Percentiles rank a stretch among this genome's conserved stretches.
phyloP scores from a whole-genome alignment of 2,113 vertebrate species.

The Spheniscus mendiculus region DNA sequence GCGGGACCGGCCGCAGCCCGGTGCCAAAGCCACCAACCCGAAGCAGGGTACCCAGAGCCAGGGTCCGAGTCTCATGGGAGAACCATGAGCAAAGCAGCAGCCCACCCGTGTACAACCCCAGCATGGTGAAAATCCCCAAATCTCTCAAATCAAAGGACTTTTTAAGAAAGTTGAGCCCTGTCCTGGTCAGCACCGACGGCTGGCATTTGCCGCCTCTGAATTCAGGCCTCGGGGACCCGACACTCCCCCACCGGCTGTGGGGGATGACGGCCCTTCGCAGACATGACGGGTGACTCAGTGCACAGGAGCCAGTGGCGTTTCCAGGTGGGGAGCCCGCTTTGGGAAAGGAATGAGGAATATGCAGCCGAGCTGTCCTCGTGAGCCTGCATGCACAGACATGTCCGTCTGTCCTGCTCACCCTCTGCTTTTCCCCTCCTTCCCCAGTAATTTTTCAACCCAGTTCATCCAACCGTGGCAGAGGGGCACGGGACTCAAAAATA shows the following conservation, averaged over 20 bases:
- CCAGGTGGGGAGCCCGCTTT: neutral
- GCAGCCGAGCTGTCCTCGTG: neutral
- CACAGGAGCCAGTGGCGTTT: neutral
- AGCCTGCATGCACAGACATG: neutral
- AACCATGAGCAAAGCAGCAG: neutral
- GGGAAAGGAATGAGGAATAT: conserved; percentile 35
- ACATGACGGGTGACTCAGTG: fast-evolving
- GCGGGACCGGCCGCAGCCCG: fast-evolving
- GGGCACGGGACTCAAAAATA: neutral
- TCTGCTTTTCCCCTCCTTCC: neutral
- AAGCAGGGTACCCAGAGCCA: neutral
- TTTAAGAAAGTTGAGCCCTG: neutral
- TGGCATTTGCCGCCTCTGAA: neutral
- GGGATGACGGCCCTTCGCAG: fast-evolving
- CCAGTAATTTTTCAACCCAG: neutral
- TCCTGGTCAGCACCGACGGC: fast-evolving
- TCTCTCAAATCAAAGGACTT: neutral
- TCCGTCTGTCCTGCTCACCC: neutral
- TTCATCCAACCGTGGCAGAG: neutral
- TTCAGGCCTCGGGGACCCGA: neutral
- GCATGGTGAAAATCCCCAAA: neutral
- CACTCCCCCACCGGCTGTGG: fast-evolving
- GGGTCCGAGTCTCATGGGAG: neutral
- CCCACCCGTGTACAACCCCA: fast-evolving
- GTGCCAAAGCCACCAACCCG: neutral